Evolutionary conservation across 2,797 vertebrate species (phyloP), one percentile per base, ranked within the genome.

Genomic region (Coluber constrictor): DNA sequence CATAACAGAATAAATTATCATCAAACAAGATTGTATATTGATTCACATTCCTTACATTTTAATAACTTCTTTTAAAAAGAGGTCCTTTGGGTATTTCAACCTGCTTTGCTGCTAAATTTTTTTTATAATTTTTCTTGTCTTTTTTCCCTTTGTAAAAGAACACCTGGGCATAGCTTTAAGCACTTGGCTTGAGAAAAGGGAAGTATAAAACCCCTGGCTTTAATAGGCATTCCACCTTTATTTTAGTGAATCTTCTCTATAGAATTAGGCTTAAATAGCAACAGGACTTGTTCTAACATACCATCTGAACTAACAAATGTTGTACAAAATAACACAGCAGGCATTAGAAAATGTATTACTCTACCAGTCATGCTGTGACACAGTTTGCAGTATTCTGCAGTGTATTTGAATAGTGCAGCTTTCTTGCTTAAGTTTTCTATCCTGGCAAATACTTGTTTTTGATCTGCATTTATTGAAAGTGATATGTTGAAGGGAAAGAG

Each of bases 251-350:
- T 6, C 20, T 83, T 37, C 13, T 37, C 4, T 63, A 55, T 13
- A 59, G 74, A 86, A 90, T 90, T 47, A 47, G 86, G 23, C 63
- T 87, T 63, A 87, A 89, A 47, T 5, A 70, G 79, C 79, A 43
- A 56, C 51, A 16, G 23, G 32, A 70, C 61, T 27, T 90, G 29
- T 90, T 90, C 11, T 51, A 74, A 87, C 23, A 25, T 56, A 87
- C 79, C 54, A 70, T 54, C 43, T 90, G 54, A 87, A 90, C 83
- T 93, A 87, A 70, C 87, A 90, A 90, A 93, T 32, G 51, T 12
- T 5, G 12, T 60, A 54, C 29, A 90, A 54, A 90, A 90, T 87
- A 60, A 20, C 55, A 74, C 27, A 54, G 29, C 55, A 90, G 61
- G n/a, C 29, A 63, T 32, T 55, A 57, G 16, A 57, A 90, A 74